These are phyloP conservation scores for Myioborus miniatus DNA, from an alignment of 2,797 vertebrate genomes.

Conservation along the genomic window DNA sequence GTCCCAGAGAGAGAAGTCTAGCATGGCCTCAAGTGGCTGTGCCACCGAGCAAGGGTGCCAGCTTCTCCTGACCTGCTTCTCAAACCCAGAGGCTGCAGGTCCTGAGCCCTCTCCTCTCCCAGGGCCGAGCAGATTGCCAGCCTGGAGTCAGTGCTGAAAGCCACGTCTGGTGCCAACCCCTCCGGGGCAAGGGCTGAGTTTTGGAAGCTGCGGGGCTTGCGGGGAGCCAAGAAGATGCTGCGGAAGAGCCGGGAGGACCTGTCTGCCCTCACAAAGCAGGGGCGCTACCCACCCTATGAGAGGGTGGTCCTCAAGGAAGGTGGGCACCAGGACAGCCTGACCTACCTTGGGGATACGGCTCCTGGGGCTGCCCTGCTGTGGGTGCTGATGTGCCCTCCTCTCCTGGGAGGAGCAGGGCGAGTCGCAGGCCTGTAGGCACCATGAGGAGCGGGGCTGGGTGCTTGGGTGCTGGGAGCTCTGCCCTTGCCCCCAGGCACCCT, in stretches of 20 bases:
- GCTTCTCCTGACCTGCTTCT: neutral
- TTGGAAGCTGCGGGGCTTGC: conserved; percentile 94
- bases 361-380: accelerated
- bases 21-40: neutral
- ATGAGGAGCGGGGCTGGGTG: accelerated
- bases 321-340: conserved; percentile 36
- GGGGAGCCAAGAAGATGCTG: conserved; percentile 88
- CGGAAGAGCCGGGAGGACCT: conserved; percentile 89
- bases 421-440: neutral
- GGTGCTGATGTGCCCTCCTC: neutral
- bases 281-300: conserved; percentile 92
- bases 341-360: accelerated
- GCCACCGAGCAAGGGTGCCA: accelerated
- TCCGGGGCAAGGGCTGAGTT: conserved; percentile 89
- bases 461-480: neutral
- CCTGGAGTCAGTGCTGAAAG: conserved; percentile 82
- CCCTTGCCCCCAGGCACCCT: neutral
- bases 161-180: conserved; percentile 58
- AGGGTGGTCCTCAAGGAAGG: conserved; percentile 92
- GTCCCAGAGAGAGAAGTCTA: neutral
- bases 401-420: neutral
- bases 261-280: conserved; percentile 91
- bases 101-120: conserved; percentile 6
- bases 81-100: neutral
- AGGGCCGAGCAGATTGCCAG: conserved; percentile 92